Conservation (phyloP, 1,140 invertebrate genomes). For the Euschistus heros region DNA sequence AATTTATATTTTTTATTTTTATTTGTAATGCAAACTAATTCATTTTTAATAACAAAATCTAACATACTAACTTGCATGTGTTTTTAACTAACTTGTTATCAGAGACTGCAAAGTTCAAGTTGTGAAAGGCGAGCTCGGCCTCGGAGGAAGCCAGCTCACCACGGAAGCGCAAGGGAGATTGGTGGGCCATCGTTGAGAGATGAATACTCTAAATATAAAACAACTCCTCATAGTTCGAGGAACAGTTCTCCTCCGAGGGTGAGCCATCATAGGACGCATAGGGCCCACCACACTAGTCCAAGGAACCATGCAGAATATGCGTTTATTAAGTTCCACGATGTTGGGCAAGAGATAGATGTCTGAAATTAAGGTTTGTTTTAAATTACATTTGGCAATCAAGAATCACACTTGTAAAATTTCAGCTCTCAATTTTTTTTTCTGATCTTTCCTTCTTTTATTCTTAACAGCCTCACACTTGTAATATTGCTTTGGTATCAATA, state of each 20-base stretch:
- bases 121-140: constrained; percentile 15
- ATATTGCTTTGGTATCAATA: no score
- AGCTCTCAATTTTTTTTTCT: no score
- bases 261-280: constrained; percentile 25
- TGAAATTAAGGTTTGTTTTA: constrained; percentile 15
- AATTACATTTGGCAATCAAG: no score
- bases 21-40: no score
- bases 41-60: no score
- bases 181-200: constrained; percentile 8
- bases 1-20: no score
- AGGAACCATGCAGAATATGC: constrained; percentile 52
- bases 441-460: no score
- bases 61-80: constrained; percentile 4
- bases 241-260: constrained; percentile 9
- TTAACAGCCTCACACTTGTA: no score
- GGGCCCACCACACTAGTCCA: constrained; percentile 31
- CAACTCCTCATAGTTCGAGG: constrained; percentile 1
- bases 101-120: constrained; percentile 6
- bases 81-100: neutral
- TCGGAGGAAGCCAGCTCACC: constrained; percentile 17
- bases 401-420: no score
- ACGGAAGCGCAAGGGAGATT: neutral
- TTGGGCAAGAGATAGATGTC: constrained; percentile 63
- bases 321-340: constrained; percentile 65
- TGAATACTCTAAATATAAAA: constrained; percentile 13